phyloP scores from a whole-genome alignment of 2,797 vertebrate genomes.

The Lutjanus argentimaculatus region DNA sequence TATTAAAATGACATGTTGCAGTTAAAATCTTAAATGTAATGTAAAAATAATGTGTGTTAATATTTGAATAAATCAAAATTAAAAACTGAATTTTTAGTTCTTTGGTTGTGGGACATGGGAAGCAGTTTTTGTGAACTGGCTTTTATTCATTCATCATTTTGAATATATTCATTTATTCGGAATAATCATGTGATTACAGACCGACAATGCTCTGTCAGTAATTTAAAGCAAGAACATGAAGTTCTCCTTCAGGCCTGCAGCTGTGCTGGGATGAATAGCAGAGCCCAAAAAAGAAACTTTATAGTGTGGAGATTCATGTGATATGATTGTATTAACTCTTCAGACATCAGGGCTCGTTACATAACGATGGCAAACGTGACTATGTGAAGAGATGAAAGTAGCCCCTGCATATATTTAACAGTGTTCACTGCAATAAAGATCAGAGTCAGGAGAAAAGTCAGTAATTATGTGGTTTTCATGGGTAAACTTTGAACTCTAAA shows the following conservation, averaged over 20 bases:
- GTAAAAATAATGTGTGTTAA: too few relatives aligned
- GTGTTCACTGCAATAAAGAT: too few relatives aligned
- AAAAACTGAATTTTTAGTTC: background rate
- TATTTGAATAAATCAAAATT: background rate
- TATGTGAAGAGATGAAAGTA: too few relatives aligned
- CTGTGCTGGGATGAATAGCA: slow-evolving; percentile 9
- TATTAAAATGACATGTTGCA: too few relatives aligned
- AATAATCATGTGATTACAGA: background rate
- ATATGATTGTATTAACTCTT: slow-evolving; percentile 5
- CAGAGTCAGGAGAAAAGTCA: too few relatives aligned
- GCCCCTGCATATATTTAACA: too few relatives aligned
- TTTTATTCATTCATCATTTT: background rate
- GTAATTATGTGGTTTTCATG: too few relatives aligned
- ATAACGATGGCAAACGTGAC: too few relatives aligned
- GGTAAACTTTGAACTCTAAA: too few relatives aligned
- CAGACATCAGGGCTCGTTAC: too few relatives aligned
- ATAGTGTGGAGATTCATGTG: slow-evolving; percentile 5
- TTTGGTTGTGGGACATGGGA: background rate
- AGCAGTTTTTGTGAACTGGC: background rate
- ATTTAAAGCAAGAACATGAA: background rate
- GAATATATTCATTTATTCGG: background rate
- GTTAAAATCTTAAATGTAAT: too few relatives aligned
- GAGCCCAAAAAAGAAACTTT: background rate
- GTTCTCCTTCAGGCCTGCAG: slow-evolving; percentile 4
- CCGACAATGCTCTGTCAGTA: background rate